phyloP scores from a whole-genome alignment of 64 coral and sea anemone genomes.

The Catalaphyllia jardinei region DNA sequence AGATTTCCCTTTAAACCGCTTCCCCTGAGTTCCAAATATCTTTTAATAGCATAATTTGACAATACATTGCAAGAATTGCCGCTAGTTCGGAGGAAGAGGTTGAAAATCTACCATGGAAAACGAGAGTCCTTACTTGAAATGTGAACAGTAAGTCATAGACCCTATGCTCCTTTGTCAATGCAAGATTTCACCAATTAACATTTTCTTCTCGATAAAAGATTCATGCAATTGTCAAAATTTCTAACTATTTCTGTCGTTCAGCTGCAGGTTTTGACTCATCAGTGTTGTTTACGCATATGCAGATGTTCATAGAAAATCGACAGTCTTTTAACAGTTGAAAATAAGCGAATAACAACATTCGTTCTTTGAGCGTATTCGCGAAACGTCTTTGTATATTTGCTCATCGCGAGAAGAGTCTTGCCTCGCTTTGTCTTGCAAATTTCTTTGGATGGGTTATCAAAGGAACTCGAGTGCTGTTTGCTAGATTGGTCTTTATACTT shows the following conservation, averaged over 20 bases:
- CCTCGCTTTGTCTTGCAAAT: constrained; percentile 27
- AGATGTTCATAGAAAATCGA: constrained; percentile 31
- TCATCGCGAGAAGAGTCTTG: neutral
- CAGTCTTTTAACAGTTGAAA: neutral
- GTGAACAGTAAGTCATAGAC: neutral
- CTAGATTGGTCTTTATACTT: neutral
- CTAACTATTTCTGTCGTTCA: neutral
- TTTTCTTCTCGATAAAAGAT: constrained; percentile 35
- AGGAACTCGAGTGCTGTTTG: constrained; percentile 19
- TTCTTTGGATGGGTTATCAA: constrained; percentile 6
- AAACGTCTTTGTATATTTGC: constrained; percentile 20
- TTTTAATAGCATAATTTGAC: constrained; percentile 24
- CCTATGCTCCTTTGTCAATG: neutral
- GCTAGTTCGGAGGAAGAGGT: neutral
- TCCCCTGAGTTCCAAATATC: neutral
- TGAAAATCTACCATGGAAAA: neutral
- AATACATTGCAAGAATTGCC: neutral
- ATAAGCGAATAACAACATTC: neutral
- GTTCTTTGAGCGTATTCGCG: neutral
- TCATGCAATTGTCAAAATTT: constrained; percentile 26
- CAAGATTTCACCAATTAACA: constrained; percentile 51
- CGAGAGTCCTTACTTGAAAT: neutral
- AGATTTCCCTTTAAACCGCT: constrained; percentile 33
- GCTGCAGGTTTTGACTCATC: neutral
- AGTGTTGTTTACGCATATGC: constrained; percentile 15